These are phyloP conservation scores for Valencia hispanica DNA, from an alignment of 2,797 vertebrate species.

Conservation along the genomic window DNA sequence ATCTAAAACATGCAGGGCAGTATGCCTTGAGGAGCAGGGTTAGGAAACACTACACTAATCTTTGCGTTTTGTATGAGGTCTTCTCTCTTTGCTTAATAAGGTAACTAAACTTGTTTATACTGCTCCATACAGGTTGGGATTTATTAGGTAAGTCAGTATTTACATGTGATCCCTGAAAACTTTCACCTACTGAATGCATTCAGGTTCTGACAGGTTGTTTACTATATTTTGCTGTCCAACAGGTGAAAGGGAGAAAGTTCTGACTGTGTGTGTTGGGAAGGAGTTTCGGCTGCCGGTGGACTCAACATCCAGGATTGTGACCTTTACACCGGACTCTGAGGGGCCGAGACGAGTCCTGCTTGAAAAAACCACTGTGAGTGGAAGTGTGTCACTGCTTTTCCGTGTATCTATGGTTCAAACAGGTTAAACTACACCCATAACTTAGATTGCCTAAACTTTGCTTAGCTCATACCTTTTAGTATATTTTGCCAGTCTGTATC, in stretches of 20 bases:
- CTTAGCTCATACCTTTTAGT: background rate
- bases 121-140: conserved; percentile 53
- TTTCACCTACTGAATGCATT: background rate
- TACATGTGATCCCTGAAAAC: conserved; percentile 1
- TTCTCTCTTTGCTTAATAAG: background rate
- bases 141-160: conserved; percentile 52
- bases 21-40: too few species aligned
- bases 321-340: conserved; percentile 59
- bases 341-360: conserved; percentile 66
- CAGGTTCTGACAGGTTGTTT: background rate
- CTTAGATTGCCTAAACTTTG: background rate
- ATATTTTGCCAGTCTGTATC: background rate
- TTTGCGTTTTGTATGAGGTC: background rate
- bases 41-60: too few species aligned
- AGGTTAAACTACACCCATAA: background rate
- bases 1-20: too few species aligned
- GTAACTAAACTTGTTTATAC: conserved; percentile 11
- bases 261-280: conserved; percentile 69
- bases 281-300: conserved; percentile 75
- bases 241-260: conserved; percentile 71
- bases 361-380: conserved; percentile 69
- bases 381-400: background rate
- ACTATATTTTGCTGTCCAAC: background rate
- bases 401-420: background rate
- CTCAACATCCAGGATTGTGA: conserved; percentile 70